Evolutionary conservation across 2,888 invertebrate species (phyloP), one percentile per base, ranked within the genome.

Genomic region (Meloe dianella): DNA sequence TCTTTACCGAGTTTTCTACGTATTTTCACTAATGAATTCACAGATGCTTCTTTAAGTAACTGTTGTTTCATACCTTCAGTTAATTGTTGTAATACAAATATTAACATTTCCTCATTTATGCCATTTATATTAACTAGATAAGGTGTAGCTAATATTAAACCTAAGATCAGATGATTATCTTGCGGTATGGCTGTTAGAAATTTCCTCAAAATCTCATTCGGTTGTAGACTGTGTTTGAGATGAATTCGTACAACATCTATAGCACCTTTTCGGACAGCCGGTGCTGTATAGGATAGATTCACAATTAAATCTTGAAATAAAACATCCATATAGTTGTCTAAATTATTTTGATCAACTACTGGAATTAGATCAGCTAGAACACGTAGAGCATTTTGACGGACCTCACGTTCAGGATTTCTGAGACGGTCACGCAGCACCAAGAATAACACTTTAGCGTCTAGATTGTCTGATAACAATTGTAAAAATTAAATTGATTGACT

Each of bases 361-460:
- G 93, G 92, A 59, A 95, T 85, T 1, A 94, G 88, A 82, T 94
- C 94, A 30, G 90, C 89, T 41, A 94, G 87, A 9, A 95, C 93
- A 61, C 93, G 84, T 7, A 94, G 84, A 29, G 94, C 93, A 81
- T 94, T 93, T 72, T 93, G 91, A 10, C 94, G 88, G 38, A 94
- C 93, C 83, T 93, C 93, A 90, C 92, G 92, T 81, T 94, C 94
- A 1, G 93, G 92, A 80, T 92, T 92, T 47, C 89, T 87, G 57
- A 94, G 85, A 60, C 93, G 88, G 73, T 91, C 90, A 57, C 89
- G 86, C 77, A 93, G 89, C 75, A 92, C 92, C 63, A 87, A 84
- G 80, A 92, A 92, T 76, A 92, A 89, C 64, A 88, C 86, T 67
- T 85, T 85, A 1, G 89, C 88, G 78, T 91, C 89, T 60, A 90